Evolutionary conservation across 1,140 invertebrate species (phyloP), one percentile per base, ranked within the genome.

Genomic region (Pachyrhynchus sulphureomaculatus): DNA sequence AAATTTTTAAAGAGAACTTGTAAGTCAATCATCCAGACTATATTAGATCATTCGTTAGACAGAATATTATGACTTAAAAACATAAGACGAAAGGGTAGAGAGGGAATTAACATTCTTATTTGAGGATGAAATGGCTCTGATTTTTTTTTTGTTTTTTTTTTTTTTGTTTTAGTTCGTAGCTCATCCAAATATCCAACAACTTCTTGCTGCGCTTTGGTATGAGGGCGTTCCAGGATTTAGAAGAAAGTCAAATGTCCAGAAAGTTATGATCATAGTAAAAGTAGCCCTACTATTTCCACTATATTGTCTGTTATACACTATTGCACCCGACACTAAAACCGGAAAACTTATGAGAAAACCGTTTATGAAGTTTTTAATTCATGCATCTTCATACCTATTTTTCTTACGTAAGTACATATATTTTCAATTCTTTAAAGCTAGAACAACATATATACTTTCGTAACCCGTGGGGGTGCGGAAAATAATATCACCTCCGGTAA

Each of bases 301-400:
- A 37, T 93, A 95, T 76, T 93, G 91, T 70, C 75, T 85, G 0
- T 76, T 90, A 32, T 95, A 96, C 69, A 88, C 93, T 78, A 70
- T 94, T 10, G 84, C 86, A 0, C 92, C 92, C 0, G 84, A 87
- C 62, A 89, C 88, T 44, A 77, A 81, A 21, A 86, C 84, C 17
- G 93, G 91, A 0, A 85, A 85, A 70, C 79, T 92, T 2, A 88
- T 96, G 83, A 83, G 90, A 62, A 91, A 90, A 70, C 94, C 94
- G 0, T 96, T 96, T 73, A 93, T 96, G 86, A 96, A 96, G 77
- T 97, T 97, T 76, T 83, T 96, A 58, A 88, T 91, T 55, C 93
- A 96, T 72, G 91, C 92, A 0, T 90, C 91, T 0, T 94, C 92
- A 12, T 96, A 96, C 76, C 79, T 95, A 33, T 93, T 95, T 77